Conservation (phyloP, 2,113 vertebrate species). For the Mastomys natalensis region DNA sequence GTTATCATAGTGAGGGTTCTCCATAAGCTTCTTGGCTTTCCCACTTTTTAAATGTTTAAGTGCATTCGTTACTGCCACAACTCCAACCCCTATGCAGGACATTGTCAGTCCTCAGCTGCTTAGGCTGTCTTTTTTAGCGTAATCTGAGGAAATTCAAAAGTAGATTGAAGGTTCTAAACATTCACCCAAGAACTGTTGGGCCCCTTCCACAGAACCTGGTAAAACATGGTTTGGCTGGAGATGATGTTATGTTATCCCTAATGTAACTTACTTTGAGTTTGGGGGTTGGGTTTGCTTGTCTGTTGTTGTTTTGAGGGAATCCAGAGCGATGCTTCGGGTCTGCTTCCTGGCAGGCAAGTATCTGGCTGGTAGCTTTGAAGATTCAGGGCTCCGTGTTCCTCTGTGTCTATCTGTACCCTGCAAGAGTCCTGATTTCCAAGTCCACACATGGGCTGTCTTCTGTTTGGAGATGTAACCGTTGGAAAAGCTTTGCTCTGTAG, state of each 20-base stretch:
- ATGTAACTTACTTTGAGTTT: neutral
- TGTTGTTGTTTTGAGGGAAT: neutral
- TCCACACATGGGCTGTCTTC: neutral
- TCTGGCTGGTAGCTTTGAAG: neutral
- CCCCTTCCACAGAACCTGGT: neutral
- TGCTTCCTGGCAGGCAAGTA: neutral
- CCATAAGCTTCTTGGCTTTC: too few species aligned
- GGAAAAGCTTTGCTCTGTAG: neutral
- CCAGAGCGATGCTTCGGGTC: neutral
- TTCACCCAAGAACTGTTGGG: neutral
- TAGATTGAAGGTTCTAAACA: neutral
- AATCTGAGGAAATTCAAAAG: neutral
- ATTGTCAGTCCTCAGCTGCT: neutral
- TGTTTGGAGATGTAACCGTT: neutral
- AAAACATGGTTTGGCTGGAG: neutral
- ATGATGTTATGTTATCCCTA: neutral
- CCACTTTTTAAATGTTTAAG: neutral
- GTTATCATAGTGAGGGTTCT: neutral
- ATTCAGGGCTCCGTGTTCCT: neutral
- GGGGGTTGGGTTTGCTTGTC: neutral
- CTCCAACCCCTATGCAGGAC: accelerated
- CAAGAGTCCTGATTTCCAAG: neutral
- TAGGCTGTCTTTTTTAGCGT: neutral
- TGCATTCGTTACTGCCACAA: neutral
- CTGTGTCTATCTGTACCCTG: neutral